Evolutionary conservation across 2,113 vertebrate genomes (phyloP), one percentile per base, ranked within the genome.

Genomic region (Verasper variegatus): DNA sequence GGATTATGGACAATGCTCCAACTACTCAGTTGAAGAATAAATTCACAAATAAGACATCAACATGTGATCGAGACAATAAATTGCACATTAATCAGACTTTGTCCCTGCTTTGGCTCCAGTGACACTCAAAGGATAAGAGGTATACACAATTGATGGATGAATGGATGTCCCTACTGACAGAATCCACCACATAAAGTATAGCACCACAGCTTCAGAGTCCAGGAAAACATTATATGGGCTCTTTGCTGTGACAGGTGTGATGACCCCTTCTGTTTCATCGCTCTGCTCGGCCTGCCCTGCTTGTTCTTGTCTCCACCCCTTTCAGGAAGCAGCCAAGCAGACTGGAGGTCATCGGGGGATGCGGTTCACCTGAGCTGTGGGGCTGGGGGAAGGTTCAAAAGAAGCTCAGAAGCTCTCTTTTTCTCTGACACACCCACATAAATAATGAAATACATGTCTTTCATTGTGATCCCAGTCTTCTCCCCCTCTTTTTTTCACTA

Each of bases 251-350:
- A 60, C 58, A 60, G 58, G 12, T 37, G 26, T 60, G 26, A 35
- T 60, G 58, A 60, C 58, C 58, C 27, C 7, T n/a, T 37, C 58
- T 31, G 31, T 42, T 24, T 21, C 37, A 21, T 40, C 45, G 61
- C 35, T 45, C 40, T 63, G 60, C n/a, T 63, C 13, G 60, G 35
- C 37, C 60, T 63, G 35, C n/a, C 60, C 60, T 42, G 35, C 37
- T 63, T 40, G 35, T 62, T 42, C 8, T n/a, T 37, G 27, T 60
- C 58, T 60, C 58, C 27, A 35, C 58, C 58, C 57, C 26, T 59
- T 59, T 59, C 57, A 59, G 14, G 26, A 31, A 59, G 57, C 57
- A 59, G 57, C 57, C 58, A 60, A 60, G 58, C 58, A 60, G 27
- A 37, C 6, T 35, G 17, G 7, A 60, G 58, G 27, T 60, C 58